phyloP scores from a whole-genome alignment of 2,888 invertebrate genomes.

The Trichacis sp. region DNA sequence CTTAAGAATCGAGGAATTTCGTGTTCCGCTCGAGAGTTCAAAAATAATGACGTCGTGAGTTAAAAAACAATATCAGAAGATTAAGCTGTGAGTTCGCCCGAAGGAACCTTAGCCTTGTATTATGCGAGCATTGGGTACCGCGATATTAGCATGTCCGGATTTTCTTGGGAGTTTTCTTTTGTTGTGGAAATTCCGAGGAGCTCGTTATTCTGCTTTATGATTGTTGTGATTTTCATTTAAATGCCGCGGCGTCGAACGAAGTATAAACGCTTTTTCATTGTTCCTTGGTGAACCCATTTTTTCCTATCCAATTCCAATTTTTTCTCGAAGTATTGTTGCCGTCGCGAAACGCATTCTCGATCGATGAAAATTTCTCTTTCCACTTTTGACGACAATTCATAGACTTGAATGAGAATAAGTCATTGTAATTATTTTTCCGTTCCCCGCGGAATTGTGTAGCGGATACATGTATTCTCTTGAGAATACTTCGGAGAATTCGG shows the following conservation, averaged over 20 bases:
- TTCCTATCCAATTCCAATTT: too few species aligned
- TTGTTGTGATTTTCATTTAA: slow-evolving; percentile 5
- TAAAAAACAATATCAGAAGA: slow-evolving; percentile 5
- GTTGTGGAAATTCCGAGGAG: slow-evolving; percentile 7
- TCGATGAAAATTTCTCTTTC: too few species aligned
- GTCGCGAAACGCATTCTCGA: too few species aligned
- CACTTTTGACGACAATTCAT: too few species aligned
- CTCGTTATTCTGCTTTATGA: slow-evolving; percentile 2
- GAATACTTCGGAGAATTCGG: neutral
- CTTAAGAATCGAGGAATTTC: neutral
- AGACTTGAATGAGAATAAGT: neutral
- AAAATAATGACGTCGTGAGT: slow-evolving; percentile 1
- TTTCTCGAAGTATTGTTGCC: too few species aligned
- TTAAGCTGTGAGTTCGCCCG: slow-evolving; percentile 1
- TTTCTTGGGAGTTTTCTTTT: slow-evolving; percentile 7
- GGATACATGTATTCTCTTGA: neutral
- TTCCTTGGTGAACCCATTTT: neutral
- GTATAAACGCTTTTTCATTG: neutral
- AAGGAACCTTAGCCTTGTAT: neutral
- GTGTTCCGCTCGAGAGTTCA: neutral
- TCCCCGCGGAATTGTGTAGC: neutral
- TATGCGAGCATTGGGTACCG: slow-evolving; percentile 1
- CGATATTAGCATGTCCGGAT: slow-evolving; percentile 3
- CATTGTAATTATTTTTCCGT: neutral
- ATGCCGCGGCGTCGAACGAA: neutral